These are phyloP conservation scores for Chloroclysta siterata DNA, from an alignment of 2,888 invertebrate genomes.

Conservation along the genomic window DNA sequence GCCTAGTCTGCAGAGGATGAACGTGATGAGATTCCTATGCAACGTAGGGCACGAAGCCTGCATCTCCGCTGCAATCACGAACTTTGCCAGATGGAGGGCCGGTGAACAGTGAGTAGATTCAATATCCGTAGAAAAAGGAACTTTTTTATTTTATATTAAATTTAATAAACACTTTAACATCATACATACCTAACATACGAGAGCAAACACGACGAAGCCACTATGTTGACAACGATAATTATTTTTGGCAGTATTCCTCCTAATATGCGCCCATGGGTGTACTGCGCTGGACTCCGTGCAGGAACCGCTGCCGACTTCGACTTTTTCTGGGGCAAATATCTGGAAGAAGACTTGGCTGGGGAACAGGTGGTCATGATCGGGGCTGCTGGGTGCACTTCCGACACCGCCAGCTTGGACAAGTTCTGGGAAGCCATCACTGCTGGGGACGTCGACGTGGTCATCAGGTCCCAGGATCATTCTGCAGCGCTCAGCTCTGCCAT, in stretches of 20 bases:
- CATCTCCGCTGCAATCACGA: slow-evolving; percentile 58
- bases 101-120: slow-evolving; percentile 57
- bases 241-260: slow-evolving; percentile 57
- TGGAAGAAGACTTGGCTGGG: slow-evolving; percentile 84
- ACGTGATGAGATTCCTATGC: slow-evolving; percentile 85
- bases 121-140: neutral
- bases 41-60: slow-evolving; percentile 73
- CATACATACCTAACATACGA: too few species aligned
- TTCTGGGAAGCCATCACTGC: slow-evolving; percentile 62
- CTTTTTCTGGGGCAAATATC: slow-evolving; percentile 87
- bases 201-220: neutral
- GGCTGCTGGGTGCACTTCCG: slow-evolving; percentile 88
- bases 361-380: slow-evolving; percentile 88
- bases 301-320: slow-evolving; percentile 87
- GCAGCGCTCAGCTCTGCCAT: slow-evolving; percentile 79
- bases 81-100: slow-evolving; percentile 70
- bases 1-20: slow-evolving; percentile 80
- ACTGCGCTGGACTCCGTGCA: slow-evolving; percentile 89
- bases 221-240: neutral
- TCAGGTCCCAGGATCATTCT: slow-evolving; percentile 74
- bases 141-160: too few species aligned
- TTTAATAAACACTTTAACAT: too few species aligned
- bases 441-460: slow-evolving; percentile 44
- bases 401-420: slow-evolving; percentile 62
- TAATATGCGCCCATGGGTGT: slow-evolving; percentile 88